A percentile compares a stretch with the other conserved stretches of the same genome.
These are phyloP conservation scores for Troglohyphantes excavatus DNA, from an alignment of 2,888 invertebrate genomes.

Conservation along the genomic window DNA sequence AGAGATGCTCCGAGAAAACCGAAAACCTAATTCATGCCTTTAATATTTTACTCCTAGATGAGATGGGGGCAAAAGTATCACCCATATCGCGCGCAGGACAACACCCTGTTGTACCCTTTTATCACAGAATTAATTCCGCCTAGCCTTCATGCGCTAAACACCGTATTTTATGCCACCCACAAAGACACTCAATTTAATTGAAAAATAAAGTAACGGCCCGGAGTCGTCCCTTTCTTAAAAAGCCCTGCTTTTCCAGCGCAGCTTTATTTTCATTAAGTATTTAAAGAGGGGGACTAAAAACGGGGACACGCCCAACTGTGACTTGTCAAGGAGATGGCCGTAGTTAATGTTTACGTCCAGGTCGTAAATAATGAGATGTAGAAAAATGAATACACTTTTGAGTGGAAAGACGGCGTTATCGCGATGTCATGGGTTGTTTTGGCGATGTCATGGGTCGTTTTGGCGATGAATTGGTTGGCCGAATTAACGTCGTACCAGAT, in stretches of 20 bases:
- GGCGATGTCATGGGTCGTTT: no score
- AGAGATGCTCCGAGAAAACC: conserved; percentile 43
- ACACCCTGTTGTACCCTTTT: conserved; percentile 76
- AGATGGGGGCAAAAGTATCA: conserved; percentile 44
- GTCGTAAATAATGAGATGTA: conserved; percentile 74
- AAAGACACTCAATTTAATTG: conserved; percentile 78
- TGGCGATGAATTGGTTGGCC: no score
- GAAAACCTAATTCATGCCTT: conserved; percentile 40
- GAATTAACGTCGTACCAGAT: no score
- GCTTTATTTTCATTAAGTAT: conserved; percentile 77
- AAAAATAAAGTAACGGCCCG: conserved; percentile 66
- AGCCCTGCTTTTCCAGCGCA: conserved; percentile 9
- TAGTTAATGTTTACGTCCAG: conserved; percentile 76
- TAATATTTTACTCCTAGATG: conserved; percentile 63
- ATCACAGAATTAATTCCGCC: conserved; percentile 70
- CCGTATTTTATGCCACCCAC: conserved; percentile 72
- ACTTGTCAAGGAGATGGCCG: conserved; percentile 67
- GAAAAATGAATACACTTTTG: conserved; percentile 49
- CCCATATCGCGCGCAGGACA: conserved; percentile 53
- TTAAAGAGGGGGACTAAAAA: conserved; percentile 74
- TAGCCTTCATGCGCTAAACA: conserved; percentile 45
- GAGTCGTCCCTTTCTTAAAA: conserved; percentile 65
- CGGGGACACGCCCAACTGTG: conserved; percentile 60
- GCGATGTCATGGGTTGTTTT: no score
- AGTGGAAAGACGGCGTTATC: neutral